Evolutionary conservation across 1,140 invertebrate genomes (phyloP).

Genomic region (Pygmarrhopalites habei): DNA sequence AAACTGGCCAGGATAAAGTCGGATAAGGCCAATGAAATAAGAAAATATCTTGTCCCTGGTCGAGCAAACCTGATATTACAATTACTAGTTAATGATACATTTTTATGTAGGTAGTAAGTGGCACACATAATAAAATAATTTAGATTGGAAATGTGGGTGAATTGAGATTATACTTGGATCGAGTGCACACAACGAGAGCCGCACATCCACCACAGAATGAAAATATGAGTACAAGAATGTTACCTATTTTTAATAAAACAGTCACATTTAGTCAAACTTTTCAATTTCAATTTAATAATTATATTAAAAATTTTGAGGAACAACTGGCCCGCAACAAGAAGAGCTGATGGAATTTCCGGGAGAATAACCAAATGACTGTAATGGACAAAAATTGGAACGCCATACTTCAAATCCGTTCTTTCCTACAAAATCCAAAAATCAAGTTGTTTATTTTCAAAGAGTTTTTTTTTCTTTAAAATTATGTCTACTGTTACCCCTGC

Average conservation of each 20-base stretch:
- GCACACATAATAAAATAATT: not conserved
- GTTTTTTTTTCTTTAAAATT: too few relatives aligned
- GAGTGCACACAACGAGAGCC: slow-evolving; percentile 22
- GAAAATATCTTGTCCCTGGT: slow-evolving; percentile 18
- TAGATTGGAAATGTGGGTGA: not conserved
- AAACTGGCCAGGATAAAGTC: slow-evolving; percentile 20
- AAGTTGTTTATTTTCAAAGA: too few relatives aligned
- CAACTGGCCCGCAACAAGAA: slow-evolving; percentile 28
- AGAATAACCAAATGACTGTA: too few relatives aligned
- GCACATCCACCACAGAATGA: slow-evolving; percentile 32
- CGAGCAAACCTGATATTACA: not conserved
- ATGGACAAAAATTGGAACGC: too few relatives aligned
- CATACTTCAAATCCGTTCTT: too few relatives aligned
- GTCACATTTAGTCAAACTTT: too few relatives aligned
- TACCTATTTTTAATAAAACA: too few relatives aligned
- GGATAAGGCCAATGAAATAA: slow-evolving; percentile 18
- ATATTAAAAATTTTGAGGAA: too few relatives aligned
- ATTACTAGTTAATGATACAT: not conserved
- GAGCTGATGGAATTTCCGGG: slow-evolving; percentile 19
- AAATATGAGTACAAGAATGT: slow-evolving; percentile 31
- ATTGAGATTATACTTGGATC: slow-evolving; percentile 18
- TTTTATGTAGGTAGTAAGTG: not conserved
- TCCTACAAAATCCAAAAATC: too few relatives aligned
- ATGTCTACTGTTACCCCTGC: too few relatives aligned
- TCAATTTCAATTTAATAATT: too few relatives aligned